Conservation (phyloP, 2,113 vertebrate species). For the Ornithorhynchus anatinus region DNA sequence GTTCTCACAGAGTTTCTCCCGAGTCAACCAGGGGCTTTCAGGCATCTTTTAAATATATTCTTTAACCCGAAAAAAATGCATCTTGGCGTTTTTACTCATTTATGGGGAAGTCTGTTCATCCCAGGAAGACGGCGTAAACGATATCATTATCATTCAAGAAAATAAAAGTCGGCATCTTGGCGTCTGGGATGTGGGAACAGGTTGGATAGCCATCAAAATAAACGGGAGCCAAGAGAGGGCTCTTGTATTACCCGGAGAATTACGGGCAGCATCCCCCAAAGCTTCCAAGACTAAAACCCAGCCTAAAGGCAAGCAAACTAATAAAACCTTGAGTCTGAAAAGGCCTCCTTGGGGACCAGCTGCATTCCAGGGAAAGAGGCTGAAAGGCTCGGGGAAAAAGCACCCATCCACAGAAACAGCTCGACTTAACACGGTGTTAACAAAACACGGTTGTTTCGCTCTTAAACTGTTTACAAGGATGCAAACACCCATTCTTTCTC, state of each 20-base stretch:
- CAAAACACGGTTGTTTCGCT: constrained; percentile 20
- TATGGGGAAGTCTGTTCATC: not conserved
- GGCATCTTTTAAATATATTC: not conserved
- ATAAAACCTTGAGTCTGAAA: constrained; percentile 38
- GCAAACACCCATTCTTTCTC: not conserved
- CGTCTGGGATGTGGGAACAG: not conserved
- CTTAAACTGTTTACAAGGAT: constrained; percentile 1
- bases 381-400: constrained; percentile 29
- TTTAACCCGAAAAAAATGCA: not conserved
- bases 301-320: constrained; percentile 21
- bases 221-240: not conserved
- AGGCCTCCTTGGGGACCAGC: constrained; percentile 27
- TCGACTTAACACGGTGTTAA: constrained; percentile 43
- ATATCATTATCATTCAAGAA: not conserved
- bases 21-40: not conserved
- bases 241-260: constrained; percentile 24
- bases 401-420: not conserved
- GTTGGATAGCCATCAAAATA: not conserved
- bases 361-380: not conserved
- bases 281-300: constrained; percentile 32
- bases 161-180: constrained; percentile 15
- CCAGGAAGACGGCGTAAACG: constrained; percentile 1
- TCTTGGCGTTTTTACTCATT: constrained; percentile 21
- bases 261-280: constrained; percentile 13
- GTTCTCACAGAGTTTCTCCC: constrained; percentile 10